These are phyloP conservation scores for Xenopus tropicalis DNA, from an alignment of 2,113 vertebrate species.

Conservation along the genomic window UCB_Xtro_10.0 CM004449.2:22520501-22521000, in stretches of 20 bases:
- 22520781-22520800: slow-evolving; percentile 25
- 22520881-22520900: too few relatives aligned
- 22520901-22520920: too few relatives aligned
- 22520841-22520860: neutral
- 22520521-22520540: neutral
- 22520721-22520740: neutral
- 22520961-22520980: neutral
- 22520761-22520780: slow-evolving; percentile 10
- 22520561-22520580: slow-evolving; percentile 1
- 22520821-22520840: slow-evolving; percentile 2
- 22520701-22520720: slow-evolving; percentile 11
- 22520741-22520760: slow-evolving; percentile 3
- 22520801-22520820: neutral
- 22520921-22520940: too few relatives aligned
- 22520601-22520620: slow-evolving; percentile 8
- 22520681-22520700: neutral
- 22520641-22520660: slow-evolving; percentile 5
- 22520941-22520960: too few relatives aligned
- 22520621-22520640: slow-evolving; percentile 6
- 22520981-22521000: too few relatives aligned
- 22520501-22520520: neutral
- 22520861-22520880: too few relatives aligned
- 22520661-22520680: slow-evolving; percentile 3
- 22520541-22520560: slow-evolving; percentile 2
- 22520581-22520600: slow-evolving; percentile 2